Evolutionary conservation across 2,888 invertebrate species (phyloP), one percentile per base, ranked within the genome.

Genomic region (Lasius platythorax): DNA sequence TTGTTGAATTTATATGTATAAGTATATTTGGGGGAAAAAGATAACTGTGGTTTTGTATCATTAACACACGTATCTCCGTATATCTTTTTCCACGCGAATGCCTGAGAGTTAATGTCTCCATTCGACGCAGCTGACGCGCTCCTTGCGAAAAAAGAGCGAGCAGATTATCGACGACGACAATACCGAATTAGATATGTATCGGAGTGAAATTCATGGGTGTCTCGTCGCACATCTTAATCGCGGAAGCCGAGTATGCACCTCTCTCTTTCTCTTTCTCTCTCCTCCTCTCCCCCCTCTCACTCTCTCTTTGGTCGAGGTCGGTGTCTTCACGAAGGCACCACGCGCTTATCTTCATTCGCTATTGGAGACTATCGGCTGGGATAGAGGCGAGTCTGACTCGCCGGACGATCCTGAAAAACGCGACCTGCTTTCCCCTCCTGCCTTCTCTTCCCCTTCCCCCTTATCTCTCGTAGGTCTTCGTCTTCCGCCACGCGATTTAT

Each of bases 141-240:
- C 28, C 37, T 40, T 33, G 37, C 53, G 53, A 73, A 61, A 56
- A 40, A 72, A 82, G 67, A 68, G 67, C 43, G 46, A 66, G 67
- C 30, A 86, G 86, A 90, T 89, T 90, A 89, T 89, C 87, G 86
- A 70, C 68, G 75, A 64, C 82, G 90, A 88, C 88, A 88, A 87
- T 87, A 58, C 75, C 78, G 58, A 78, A 28, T 87, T 84, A 89
- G 91, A 91, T 91, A 90, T 89, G 88, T 87, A 91, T 91, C 90
- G 82, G 75, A 28, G 56, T 63, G 67, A 68, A 85, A 91, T 91
- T 90, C 90, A 90, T 76, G 89, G 73, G 79, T 74, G 56, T 46
- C 81, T 70, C 74, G 58, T 79, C 63, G 85, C 89, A 88, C 82
- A 87, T 91, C 91, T 91, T 87, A 88, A 91, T 91, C 91, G 86